Evolutionary conservation across 30 jellyfish, hydroid and myxozoan species (phyloP), one percentile per base, ranked within the genome.

Genomic region (Cassiopea andromeda): DNA sequence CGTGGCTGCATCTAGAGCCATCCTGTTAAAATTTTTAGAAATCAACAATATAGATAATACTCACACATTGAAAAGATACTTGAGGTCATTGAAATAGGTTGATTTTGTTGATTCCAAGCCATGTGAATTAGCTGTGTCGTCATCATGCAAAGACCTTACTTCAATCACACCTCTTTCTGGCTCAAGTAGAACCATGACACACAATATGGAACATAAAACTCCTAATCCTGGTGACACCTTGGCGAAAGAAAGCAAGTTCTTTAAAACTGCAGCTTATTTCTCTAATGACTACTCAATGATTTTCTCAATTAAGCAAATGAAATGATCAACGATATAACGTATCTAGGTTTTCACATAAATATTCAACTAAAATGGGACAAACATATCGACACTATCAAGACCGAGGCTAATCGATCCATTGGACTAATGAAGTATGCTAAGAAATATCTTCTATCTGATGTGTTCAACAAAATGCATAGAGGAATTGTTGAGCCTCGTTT

Each of bases 211-310:
- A 13, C 87, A 92, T 4, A 94, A 49, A 1, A 89, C 15, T 1
- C 98, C 98, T 44, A 94, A 83, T 1, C 84, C 98, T 27, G 98
- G 98, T 27, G 98, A 89, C 1, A 94, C 96, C 98, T 94, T 60
- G 27, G 27, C 12, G 12, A 10, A 54, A 10, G 64, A 54, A 10
- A 54, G 10, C 12, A 27, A 27, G 38, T 27, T 27, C 38, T 27
- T 27, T 27, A 27, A 27, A 27, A 27, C 38, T 27, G 38, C 38
- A 27, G 38, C 38, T 27, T 27, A 27, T 27, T 27, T 27, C 38
- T 27, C 38, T 27, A 27, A 27, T 27, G 38, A 27, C 38, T 27
- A 54, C 64, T 3, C 7, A 54, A 3, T 54, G 64, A 54, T 3
- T 10, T 54, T 54, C 10, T 3, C 64, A 3, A 54, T 3, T 6